These are phyloP conservation scores for Teleopsis dalmanni DNA, from an alignment of 1,140 invertebrate species.

Conservation along the genomic window DNA sequence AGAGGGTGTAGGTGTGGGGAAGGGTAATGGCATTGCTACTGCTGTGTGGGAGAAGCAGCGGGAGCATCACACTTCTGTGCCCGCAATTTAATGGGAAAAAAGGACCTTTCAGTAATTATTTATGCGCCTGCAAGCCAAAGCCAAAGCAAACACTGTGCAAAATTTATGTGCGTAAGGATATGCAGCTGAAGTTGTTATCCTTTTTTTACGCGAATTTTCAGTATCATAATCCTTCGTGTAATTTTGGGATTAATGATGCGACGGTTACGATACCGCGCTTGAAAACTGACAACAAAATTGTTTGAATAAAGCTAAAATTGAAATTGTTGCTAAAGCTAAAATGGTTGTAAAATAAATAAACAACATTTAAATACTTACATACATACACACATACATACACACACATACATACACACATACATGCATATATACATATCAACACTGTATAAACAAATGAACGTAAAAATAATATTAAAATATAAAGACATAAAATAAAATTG, in stretches of 20 bases:
- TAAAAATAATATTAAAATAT: no score
- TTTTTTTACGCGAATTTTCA: constrained; percentile 13
- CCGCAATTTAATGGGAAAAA: background rate
- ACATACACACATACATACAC: no score
- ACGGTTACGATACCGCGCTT: background rate
- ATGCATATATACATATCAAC: no score
- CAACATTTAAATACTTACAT: no score
- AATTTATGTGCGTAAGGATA: background rate
- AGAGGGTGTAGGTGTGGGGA: background rate
- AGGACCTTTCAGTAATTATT: constrained; percentile 10
- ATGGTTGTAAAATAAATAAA: no score
- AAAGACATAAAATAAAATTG: no score
- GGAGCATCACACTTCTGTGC: background rate
- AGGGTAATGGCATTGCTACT: no score
- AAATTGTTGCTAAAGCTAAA: no score
- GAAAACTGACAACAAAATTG: no score
- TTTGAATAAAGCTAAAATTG: no score
- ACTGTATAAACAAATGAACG: no score
- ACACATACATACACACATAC: no score
- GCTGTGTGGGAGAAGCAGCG: background rate
- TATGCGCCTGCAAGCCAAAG: constrained; percentile 11
- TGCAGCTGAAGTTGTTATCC: constrained; percentile 9
- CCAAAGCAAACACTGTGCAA: background rate
- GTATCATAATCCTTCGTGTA: constrained; percentile 14
- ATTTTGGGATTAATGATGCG: constrained; percentile 14